Conservation (phyloP, 1,140 invertebrate genomes). For the Hesperophylax magnus region DNA sequence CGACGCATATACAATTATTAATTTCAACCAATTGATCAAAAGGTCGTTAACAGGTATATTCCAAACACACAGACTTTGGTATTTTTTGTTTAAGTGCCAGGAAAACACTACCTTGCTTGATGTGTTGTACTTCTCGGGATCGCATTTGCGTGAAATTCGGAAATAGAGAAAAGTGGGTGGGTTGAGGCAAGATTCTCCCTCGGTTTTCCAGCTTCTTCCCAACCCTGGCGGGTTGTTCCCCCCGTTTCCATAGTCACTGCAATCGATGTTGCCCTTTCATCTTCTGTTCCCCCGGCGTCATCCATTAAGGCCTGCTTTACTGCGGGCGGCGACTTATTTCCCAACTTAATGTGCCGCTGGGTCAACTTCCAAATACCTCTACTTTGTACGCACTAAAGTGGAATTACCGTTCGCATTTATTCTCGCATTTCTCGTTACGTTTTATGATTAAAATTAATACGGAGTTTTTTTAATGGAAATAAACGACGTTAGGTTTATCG, state of each 20-base stretch:
- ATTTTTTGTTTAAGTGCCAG: too few species aligned
- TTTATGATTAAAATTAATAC: too few species aligned
- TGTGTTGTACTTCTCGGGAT: not conserved
- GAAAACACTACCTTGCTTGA: too few species aligned
- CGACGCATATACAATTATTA: too few species aligned
- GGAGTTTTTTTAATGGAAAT: too few species aligned
- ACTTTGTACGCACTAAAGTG: not conserved
- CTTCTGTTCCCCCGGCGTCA: conserved; percentile 51
- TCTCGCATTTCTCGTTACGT: too few species aligned
- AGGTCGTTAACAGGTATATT: too few species aligned
- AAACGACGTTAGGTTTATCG: too few species aligned
- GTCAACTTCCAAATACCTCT: conserved; percentile 45
- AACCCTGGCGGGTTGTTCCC: not conserved
- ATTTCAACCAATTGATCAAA: too few species aligned
- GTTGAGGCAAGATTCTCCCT: conserved; percentile 2
- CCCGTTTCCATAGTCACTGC: conserved; percentile 54
- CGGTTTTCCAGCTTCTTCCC: not conserved
- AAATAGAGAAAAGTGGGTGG: conserved; percentile 6
- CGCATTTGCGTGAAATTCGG: not conserved
- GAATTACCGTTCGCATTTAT: too few species aligned
- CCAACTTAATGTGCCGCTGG: conserved; percentile 41
- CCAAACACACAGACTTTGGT: too few species aligned
- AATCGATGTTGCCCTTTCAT: conserved; percentile 56
- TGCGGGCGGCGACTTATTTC: conserved; percentile 43
- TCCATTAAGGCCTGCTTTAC: conserved; percentile 48